Percentiles rank a stretch among this genome's conserved stretches.
These are phyloP conservation scores for Phortica variegata DNA, from an alignment of 1,140 invertebrate species.

Conservation along the genomic window DNA sequence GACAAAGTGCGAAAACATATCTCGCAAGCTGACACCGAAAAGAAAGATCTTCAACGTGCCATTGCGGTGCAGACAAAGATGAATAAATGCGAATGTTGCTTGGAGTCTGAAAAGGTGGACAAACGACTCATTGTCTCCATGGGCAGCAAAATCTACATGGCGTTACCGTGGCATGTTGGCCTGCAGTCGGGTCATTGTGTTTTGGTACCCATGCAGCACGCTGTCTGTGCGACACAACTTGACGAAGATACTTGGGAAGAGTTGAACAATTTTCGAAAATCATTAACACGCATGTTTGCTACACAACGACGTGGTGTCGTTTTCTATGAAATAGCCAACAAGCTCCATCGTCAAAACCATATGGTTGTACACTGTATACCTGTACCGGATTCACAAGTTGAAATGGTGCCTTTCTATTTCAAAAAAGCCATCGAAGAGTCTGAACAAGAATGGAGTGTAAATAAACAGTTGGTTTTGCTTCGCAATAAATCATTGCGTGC, in stretches of 20 bases:
- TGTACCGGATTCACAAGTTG: slow-evolving; percentile 64
- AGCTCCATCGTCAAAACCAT: slow-evolving; percentile 76
- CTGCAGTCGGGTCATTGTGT: slow-evolving; percentile 86
- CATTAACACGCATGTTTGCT: slow-evolving; percentile 76
- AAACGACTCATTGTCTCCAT: slow-evolving; percentile 87
- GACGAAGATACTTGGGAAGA: slow-evolving; percentile 95
- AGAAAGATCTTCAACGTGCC: slow-evolving; percentile 69
- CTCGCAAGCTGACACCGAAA: slow-evolving; percentile 62
- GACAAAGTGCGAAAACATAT: slow-evolving; percentile 63
- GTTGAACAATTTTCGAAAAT: slow-evolving; percentile 74
- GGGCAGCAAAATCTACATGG: slow-evolving; percentile 79
- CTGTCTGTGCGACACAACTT: slow-evolving; percentile 71
- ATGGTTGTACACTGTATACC: slow-evolving; percentile 89
- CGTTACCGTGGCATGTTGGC: slow-evolving; percentile 75
- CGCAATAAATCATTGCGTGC: slow-evolving; percentile 72
- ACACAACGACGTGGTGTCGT: slow-evolving; percentile 75
- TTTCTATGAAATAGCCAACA: slow-evolving; percentile 86
- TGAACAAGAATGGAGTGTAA: slow-evolving; percentile 91
- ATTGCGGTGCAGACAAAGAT: slow-evolving; percentile 70
- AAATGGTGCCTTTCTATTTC: slow-evolving; percentile 91
- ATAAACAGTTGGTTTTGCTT: slow-evolving; percentile 92
- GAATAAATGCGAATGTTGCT: slow-evolving; percentile 80
- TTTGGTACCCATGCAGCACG: slow-evolving; percentile 82
- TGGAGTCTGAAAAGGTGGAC: slow-evolving; percentile 76
- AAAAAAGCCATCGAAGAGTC: slow-evolving; percentile 96